Evolutionary conservation across 2,888 invertebrate genomes (phyloP).

Genomic region (Drosophila flavopinicola): DNA sequence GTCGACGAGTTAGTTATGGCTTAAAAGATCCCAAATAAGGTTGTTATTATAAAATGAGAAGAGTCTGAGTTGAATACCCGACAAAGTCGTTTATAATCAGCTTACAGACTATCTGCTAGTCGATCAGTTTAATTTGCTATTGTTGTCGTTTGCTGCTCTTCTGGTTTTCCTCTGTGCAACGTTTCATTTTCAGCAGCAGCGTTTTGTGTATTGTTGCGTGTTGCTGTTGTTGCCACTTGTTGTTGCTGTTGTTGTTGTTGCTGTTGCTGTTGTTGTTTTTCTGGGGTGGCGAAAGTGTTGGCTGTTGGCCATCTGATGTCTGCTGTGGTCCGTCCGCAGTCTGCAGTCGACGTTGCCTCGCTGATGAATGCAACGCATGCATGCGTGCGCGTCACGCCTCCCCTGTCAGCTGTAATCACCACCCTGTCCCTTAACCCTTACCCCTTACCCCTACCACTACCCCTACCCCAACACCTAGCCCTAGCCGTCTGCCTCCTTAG

Average conservation of each 20-base stretch:
- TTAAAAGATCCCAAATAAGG: too few species aligned
- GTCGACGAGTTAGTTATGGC: too few species aligned
- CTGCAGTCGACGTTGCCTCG: constrained; percentile 21
- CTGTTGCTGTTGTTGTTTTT: constrained; percentile 31
- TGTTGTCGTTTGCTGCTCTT: constrained; percentile 31
- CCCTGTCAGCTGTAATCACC: constrained; percentile 16
- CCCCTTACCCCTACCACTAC: neutral
- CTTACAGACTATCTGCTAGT: constrained; percentile 5
- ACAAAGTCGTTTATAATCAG: too few species aligned
- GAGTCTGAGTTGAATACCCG: too few species aligned
- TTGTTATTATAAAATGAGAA: too few species aligned
- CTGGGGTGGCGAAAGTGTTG: constrained; percentile 53
- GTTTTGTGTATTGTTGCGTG: constrained; percentile 41
- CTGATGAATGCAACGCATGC: constrained; percentile 79
- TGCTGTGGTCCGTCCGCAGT: neutral
- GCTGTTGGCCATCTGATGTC: constrained; percentile 22
- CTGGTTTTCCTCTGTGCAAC: constrained; percentile 56
- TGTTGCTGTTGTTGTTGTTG: constrained; percentile 52
- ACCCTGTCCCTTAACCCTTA: constrained; percentile 2
- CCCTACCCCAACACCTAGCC: constrained; percentile 1
- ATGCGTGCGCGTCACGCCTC: constrained; percentile 66
- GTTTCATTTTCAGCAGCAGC: constrained; percentile 67
- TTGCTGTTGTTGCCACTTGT: constrained; percentile 57
- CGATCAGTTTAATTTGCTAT: neutral
- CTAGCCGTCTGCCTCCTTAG: neutral